Percentiles rank a stretch among this genome's conserved stretches.
Evolutionary conservation across 2,113 vertebrate species (phyloP).

Genomic region (Rhegmatorhina hoffmannsi): DNA sequence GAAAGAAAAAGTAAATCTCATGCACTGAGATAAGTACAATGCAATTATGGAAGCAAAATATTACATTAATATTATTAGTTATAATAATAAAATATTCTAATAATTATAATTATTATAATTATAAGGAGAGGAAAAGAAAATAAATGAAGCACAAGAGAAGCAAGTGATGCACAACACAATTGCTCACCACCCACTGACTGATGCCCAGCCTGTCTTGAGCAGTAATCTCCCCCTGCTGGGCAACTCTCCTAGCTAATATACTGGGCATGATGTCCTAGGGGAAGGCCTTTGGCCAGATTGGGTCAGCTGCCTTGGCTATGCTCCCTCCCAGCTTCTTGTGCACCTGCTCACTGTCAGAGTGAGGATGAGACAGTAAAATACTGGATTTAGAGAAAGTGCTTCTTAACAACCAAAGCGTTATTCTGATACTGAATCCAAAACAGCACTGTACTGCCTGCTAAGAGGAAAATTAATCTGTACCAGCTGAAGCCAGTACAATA

Average conservation of each 20-base stretch:
- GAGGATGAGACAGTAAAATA: neutral
- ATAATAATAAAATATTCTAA: neutral
- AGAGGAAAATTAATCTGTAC: neutral
- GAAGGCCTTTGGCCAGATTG: neutral
- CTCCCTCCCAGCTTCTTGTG: neutral
- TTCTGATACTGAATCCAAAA: neutral
- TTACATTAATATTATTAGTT: neutral
- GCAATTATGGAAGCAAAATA: neutral
- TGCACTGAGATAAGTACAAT: neutral
- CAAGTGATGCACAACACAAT: neutral
- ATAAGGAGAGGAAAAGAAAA: neutral
- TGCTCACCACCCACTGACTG: neutral
- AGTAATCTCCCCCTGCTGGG: rapidly evolving
- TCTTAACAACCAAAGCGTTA: neutral
- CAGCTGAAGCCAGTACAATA: neutral
- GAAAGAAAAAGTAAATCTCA: neutral
- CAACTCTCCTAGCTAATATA: neutral
- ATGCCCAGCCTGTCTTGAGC: neutral
- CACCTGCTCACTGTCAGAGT: neutral
- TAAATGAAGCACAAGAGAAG: neutral
- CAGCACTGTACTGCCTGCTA: neutral
- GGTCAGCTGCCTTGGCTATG: neutral
- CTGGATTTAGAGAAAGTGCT: neutral
- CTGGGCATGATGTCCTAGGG: neutral
- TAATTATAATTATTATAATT: neutral